phyloP scores from a whole-genome alignment of 2,888 invertebrate species.

The Apamea monoglypha region DNA sequence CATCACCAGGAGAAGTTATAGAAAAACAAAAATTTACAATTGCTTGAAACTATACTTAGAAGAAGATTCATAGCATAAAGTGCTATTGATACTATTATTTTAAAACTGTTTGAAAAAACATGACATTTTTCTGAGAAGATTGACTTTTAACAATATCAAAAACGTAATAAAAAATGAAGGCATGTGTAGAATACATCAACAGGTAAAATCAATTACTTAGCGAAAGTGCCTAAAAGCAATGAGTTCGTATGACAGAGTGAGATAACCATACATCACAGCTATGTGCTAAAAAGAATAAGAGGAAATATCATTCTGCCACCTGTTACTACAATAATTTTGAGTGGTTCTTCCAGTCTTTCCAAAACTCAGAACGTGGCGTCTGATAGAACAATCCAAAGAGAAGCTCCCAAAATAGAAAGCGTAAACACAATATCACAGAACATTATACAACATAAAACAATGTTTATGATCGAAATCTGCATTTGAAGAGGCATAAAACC shows the following conservation, averaged over 20 bases:
- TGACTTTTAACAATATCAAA: conserved; percentile 10
- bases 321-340: conserved; percentile 12
- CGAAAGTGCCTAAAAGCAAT: conserved; percentile 27
- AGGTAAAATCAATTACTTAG: conserved; percentile 36
- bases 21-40: not conserved
- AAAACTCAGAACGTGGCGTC: not conserved
- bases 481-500: conserved; percentile 24
- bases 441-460: conserved; percentile 16
- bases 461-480: conserved; percentile 16
- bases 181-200: conserved; percentile 27
- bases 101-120: not conserved
- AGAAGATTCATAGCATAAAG: not conserved
- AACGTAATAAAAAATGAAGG: not conserved
- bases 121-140: not conserved
- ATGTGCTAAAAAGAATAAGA: conserved; percentile 10
- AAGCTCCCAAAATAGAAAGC: conserved; percentile 1
- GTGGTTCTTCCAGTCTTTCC: not conserved
- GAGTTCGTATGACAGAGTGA: conserved; percentile 14
- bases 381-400: not conserved
- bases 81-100: not conserved
- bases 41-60: not conserved
- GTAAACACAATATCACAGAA: not conserved
- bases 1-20: not conserved
- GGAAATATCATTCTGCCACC: not conserved
- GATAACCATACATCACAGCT: conserved; percentile 23